Percentiles rank a stretch among this genome's conserved stretches.
These are phyloP conservation scores for Bufo gargarizans DNA, from an alignment of 2,113 vertebrate species.

Conservation along the genomic window DNA sequence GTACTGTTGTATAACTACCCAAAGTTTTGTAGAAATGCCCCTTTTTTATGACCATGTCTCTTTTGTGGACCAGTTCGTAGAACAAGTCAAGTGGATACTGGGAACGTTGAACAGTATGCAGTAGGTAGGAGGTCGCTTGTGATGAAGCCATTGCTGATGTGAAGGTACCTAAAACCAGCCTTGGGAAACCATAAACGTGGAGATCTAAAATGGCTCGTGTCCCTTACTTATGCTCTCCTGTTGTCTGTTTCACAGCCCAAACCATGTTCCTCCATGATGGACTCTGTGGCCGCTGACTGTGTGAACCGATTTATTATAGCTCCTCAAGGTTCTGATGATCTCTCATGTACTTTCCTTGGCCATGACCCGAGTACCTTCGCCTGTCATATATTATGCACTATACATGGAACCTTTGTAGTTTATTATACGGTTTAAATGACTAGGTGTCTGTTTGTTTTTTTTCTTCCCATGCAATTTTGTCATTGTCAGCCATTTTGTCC, in stretches of 20 bases:
- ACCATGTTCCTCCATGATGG: not conserved
- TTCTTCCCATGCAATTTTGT: too few relatives aligned
- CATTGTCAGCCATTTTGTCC: too few relatives aligned
- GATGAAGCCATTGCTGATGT: not conserved
- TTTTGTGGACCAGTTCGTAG: not conserved
- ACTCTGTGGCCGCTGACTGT: not conserved
- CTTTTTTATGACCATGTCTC: not conserved
- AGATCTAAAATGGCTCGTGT: not conserved
- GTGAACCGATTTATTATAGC: not conserved
- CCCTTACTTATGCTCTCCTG: too few relatives aligned
- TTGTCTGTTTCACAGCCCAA: not conserved
- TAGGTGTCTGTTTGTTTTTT: slow-evolving; percentile 29
- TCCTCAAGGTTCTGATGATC: not conserved
- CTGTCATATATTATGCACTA: not conserved
- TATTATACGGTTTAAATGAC: not conserved
- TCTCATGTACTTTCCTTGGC: not conserved
- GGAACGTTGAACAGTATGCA: not conserved
- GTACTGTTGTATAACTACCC: not conserved
- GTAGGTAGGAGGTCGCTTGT: not conserved
- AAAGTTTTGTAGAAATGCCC: too few relatives aligned
- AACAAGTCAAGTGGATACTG: not conserved
- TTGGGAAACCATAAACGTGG: not conserved
- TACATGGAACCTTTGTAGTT: not conserved
- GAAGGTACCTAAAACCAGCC: not conserved
- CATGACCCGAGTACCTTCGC: not conserved